Base-by-base conservation (phyloP, 2,888 invertebrate species). In the Drosophila austrosaltans region DNA sequence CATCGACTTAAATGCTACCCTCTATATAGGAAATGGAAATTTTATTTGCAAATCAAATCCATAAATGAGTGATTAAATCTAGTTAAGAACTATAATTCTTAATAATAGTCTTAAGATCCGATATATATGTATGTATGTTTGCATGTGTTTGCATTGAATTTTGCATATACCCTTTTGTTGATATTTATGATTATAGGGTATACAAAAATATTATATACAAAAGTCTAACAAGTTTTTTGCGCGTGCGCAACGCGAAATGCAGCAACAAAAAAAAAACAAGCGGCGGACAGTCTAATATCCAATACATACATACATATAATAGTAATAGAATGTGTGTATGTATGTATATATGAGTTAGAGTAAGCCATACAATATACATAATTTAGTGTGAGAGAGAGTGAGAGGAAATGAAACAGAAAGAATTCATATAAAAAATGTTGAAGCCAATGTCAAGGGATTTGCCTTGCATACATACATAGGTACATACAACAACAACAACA, bases 191-290 rank as follows among this genome's bases (percentile, higher is more conserved):
- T 1, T 22, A 48, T 10, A 8, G 44, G 44, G 44, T 48, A 48
- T 48, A 48, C 7, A 16, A 44, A 44, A 44, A 16, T 16, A 16
- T 44, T 44, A 44, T 44, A 44, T 20, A 44, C 44, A 44, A 48
- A 12, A 48, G 48, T 48, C 48, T 25, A 48, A 81, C 80, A 81
- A 79, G 80, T 81, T 81, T 78, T 78, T 78, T 81, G 79, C 81
- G 81, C 79, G 81, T 81, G 81, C 81, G 78, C 79, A 79, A 58
- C 81, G 69, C 69, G 30, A 57, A 79, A 78, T 79, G 79, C 79
- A 79, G 72, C 44, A 57, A 66, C 61, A 61, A 63, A 16, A 16
- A 16, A 16, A 16, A 1, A 16, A 16, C 0, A 53, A 48, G 25
- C 48, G 48, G 48, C 48, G 25, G 25, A 22, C 48, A 48, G 48